Percentiles rank a stretch among this genome's conserved stretches.
These are phyloP conservation scores for Drosophila limbata DNA, from an alignment of 2,888 invertebrate species.

Conservation along the genomic window DNA sequence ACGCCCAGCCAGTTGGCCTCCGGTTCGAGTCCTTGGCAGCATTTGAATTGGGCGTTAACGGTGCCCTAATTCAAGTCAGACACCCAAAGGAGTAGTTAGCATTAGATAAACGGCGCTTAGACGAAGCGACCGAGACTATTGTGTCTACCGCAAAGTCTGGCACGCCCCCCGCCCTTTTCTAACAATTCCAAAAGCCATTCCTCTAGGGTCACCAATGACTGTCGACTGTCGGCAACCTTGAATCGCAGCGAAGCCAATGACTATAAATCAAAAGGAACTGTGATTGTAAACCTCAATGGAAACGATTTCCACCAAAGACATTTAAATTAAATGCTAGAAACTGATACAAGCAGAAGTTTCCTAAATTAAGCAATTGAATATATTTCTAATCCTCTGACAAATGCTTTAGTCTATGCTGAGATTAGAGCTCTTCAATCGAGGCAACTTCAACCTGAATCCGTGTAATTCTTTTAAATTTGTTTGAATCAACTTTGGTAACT, in stretches of 20 bases:
- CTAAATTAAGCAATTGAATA: not conserved
- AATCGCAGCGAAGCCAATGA: slow-evolving; percentile 26
- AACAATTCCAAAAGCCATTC: not conserved
- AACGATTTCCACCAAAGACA: not conserved
- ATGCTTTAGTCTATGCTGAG: slow-evolving; percentile 17
- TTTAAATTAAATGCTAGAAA: slow-evolving; percentile 10
- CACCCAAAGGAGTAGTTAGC: slow-evolving; percentile 80
- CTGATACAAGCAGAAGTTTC: not conserved
- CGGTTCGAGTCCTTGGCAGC: not conserved
- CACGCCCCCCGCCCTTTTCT: not conserved
- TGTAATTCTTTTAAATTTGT: slow-evolving; percentile 58
- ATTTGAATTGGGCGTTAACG: slow-evolving; percentile 51
- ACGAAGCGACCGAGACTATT: slow-evolving; percentile 51
- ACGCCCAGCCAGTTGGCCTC: slow-evolving; percentile 3
- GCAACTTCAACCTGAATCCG: slow-evolving; percentile 14
- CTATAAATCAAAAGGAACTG: slow-evolving; percentile 59
- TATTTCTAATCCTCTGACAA: slow-evolving; percentile 29
- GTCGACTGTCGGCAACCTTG: slow-evolving; percentile 50
- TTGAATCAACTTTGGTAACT: slow-evolving; percentile 43
- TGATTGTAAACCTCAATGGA: slow-evolving; percentile 15
- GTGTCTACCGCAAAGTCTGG: slow-evolving; percentile 21
- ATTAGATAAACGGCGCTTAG: slow-evolving; percentile 72
- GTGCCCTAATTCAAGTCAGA: slow-evolving; percentile 62
- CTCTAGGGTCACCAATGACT: slow-evolving; percentile 42
- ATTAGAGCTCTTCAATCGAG: not conserved